These are phyloP conservation scores for Zosterops hypoxanthus DNA, from an alignment of 2,113 vertebrate species.

Conservation along the genomic window DNA sequence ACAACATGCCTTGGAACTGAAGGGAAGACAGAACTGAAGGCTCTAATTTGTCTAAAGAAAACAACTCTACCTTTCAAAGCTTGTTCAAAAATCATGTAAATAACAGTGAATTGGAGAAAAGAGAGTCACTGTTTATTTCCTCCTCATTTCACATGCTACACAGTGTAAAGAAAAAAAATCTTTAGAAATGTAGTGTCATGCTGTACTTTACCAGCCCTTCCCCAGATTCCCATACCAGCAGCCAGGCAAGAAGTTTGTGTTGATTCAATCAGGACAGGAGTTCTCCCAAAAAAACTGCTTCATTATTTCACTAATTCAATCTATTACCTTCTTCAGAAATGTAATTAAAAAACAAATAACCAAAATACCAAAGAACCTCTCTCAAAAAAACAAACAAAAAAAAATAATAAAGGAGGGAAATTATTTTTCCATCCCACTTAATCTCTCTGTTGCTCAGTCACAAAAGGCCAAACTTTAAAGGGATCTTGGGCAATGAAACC, in stretches of 20 bases:
- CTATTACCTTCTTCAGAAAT: neutral
- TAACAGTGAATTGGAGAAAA: neutral
- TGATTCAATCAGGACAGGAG: neutral
- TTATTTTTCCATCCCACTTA: neutral
- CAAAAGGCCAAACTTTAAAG: neutral
- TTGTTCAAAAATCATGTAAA: neutral
- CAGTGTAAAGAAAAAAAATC: neutral
- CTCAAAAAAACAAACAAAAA: neutral
- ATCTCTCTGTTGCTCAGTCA: neutral
- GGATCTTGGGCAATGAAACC: neutral
- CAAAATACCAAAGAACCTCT: neutral
- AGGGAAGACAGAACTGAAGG: neutral
- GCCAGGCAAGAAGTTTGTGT: neutral
- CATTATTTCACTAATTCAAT: neutral
- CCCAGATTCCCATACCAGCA: neutral
- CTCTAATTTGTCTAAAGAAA: constrained; percentile 27
- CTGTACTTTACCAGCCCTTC: neutral
- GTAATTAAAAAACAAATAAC: neutral
- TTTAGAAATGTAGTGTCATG: neutral
- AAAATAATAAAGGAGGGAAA: neutral
- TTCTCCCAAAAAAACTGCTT: neutral
- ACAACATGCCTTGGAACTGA: neutral
- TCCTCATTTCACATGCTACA: neutral
- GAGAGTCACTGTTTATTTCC: neutral
- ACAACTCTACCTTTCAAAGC: constrained; percentile 6